Conservation (phyloP, 2,888 invertebrate genomes). For the Sipha maydis region DNA sequence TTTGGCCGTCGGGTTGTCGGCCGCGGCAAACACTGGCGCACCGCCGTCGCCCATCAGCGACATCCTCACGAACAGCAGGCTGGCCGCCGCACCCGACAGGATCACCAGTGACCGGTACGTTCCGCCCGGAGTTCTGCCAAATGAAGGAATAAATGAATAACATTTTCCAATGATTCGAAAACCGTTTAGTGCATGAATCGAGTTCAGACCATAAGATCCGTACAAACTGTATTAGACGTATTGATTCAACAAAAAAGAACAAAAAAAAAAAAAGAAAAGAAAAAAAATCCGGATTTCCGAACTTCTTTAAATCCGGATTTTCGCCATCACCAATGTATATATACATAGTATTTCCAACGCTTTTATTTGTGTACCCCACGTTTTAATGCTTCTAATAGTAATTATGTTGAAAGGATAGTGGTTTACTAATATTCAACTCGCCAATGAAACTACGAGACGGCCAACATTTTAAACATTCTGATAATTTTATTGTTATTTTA, state of each 20-base stretch:
- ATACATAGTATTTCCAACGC: too few relatives aligned
- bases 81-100: slow-evolving; percentile 67
- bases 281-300: too few relatives aligned
- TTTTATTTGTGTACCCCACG: not conserved
- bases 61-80: slow-evolving; percentile 80
- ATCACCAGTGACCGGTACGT: slow-evolving; percentile 65
- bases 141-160: slow-evolving; percentile 1
- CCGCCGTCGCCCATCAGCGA: slow-evolving; percentile 79
- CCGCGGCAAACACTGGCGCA: slow-evolving; percentile 86
- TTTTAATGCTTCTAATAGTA: not conserved
- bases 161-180: too few relatives aligned
- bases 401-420: not conserved
- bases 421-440: not conserved
- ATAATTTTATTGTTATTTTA: slow-evolving; percentile 33
- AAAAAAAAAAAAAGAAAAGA: too few relatives aligned
- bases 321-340: too few relatives aligned
- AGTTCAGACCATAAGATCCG: too few relatives aligned
- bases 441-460: not conserved
- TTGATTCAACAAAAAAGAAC: too few relatives aligned
- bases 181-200: too few relatives aligned
- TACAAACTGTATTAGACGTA: too few relatives aligned
- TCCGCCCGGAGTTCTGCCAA: slow-evolving; percentile 63
- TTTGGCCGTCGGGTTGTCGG: slow-evolving; percentile 96
- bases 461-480: slow-evolving; percentile 28
- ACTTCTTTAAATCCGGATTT: too few relatives aligned